Conservation (phyloP, 2,113 vertebrate species). For the Lagopus leucura region DNA sequence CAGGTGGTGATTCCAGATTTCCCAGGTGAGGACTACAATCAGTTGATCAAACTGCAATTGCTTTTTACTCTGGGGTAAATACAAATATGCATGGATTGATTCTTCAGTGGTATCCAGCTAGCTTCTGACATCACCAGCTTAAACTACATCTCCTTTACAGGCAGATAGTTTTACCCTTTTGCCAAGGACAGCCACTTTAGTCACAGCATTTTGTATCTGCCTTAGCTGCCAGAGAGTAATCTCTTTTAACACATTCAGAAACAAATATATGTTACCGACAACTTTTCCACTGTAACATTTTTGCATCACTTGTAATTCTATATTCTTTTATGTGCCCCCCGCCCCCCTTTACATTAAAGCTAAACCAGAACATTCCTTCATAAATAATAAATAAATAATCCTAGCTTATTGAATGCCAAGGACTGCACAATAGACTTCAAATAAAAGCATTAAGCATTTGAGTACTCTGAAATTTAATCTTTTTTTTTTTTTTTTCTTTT, state of each 20-base stretch:
- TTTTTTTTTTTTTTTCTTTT: neutral
- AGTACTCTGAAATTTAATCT: slow-evolving; percentile 54
- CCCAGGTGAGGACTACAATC: slow-evolving; percentile 68
- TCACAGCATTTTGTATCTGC: slow-evolving; percentile 8
- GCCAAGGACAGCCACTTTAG: slow-evolving; percentile 51
- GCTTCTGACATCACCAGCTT: slow-evolving; percentile 44
- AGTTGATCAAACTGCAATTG: slow-evolving; percentile 56
- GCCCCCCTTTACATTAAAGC: neutral
- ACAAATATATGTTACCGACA: neutral
- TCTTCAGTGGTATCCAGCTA: slow-evolving; percentile 32
- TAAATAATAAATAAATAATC: neutral
- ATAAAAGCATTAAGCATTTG: slow-evolving; percentile 18
- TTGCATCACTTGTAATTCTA: neutral
- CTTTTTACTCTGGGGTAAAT: slow-evolving; percentile 46
- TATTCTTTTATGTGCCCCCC: neutral
- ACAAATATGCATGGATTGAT: slow-evolving; percentile 41
- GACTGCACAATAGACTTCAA: slow-evolving; percentile 15
- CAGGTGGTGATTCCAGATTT: slow-evolving; percentile 76
- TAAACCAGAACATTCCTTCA: neutral
- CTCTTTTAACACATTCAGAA: slow-evolving; percentile 34
- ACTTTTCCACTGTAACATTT: neutral
- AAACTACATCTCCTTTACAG: slow-evolving; percentile 41
- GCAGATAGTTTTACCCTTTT: slow-evolving; percentile 59
- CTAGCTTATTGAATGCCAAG: slow-evolving; percentile 31
- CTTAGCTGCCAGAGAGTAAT: neutral